Conservation (phyloP, 2,113 vertebrate species). For the Symphodus melops region DNA sequence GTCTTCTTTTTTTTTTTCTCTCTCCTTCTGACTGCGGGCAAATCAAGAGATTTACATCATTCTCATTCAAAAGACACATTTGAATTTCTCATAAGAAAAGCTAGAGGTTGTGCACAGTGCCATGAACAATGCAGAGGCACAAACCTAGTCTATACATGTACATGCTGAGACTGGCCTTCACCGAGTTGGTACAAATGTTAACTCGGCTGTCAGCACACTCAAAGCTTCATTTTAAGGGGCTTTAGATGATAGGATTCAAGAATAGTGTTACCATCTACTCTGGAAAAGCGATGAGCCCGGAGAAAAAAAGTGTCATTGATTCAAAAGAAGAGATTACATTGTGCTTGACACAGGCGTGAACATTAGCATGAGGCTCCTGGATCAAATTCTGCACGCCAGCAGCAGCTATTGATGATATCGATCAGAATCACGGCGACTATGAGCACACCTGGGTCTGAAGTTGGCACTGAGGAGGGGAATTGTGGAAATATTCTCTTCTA, state of each 20-base stretch:
- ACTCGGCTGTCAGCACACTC: constrained; percentile 30
- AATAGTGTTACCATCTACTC: constrained; percentile 37
- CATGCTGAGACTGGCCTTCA: constrained; percentile 10
- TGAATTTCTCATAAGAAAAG: constrained; percentile 35
- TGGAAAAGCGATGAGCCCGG: constrained; percentile 55
- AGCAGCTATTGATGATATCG: constrained; percentile 79
- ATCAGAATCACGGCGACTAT: constrained; percentile 70
- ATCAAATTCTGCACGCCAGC: constrained; percentile 80
- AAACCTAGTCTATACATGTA: not conserved
- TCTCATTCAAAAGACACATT: constrained; percentile 35
- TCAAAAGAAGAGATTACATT: constrained; percentile 79
- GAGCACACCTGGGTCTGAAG: constrained; percentile 43
- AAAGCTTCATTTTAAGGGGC: constrained; percentile 7
- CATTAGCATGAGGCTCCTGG: constrained; percentile 74
- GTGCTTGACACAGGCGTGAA: constrained; percentile 73
- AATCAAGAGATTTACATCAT: constrained; percentile 50
- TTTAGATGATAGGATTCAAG: constrained; percentile 42
- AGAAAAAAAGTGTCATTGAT: constrained; percentile 72
- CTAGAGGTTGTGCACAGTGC: not conserved
- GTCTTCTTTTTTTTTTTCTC: constrained; percentile 53
- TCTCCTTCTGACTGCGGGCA: constrained; percentile 59
- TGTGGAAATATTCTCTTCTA: constrained; percentile 31
- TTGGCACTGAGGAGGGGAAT: constrained; percentile 50
- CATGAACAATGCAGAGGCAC: not conserved
- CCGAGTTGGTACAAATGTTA: constrained; percentile 32